Evolutionary conservation across 2,113 vertebrate genomes (phyloP).

Genomic region (Ciconia boyciana): DNA sequence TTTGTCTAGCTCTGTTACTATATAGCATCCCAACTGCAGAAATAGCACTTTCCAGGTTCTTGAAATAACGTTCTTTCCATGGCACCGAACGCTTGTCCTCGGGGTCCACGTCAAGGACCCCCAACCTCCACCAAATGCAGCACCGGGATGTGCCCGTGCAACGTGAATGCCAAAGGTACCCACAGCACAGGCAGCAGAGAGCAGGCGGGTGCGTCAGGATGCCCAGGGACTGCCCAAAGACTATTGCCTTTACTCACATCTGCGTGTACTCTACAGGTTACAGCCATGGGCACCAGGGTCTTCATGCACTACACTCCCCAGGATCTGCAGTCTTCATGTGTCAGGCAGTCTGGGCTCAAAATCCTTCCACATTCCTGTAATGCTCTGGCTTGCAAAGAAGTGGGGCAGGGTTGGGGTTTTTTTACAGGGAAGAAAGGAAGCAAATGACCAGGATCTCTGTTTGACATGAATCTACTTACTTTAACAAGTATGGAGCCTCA

Average conservation of each 20-base stretch:
- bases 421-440: background rate
- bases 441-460: background rate
- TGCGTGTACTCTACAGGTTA: background rate
- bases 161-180: accelerated
- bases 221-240: background rate
- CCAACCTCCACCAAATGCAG: accelerated
- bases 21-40: background rate
- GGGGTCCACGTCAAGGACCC: background rate
- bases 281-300: background rate
- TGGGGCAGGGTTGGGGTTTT: background rate
- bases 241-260: background rate
- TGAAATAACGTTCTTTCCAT: background rate
- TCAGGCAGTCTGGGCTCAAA: background rate
- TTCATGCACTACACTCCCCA: background rate
- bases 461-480: background rate
- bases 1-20: background rate
- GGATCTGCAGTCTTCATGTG: background rate
- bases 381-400: background rate
- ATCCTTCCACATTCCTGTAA: background rate
- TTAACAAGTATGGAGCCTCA: background rate
- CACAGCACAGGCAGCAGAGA: background rate
- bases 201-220: background rate
- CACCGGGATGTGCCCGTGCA: background rate
- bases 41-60: background rate
- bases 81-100: background rate